Percentiles rank a stretch among this genome's conserved stretches.
Evolutionary conservation across 2,888 invertebrate species (phyloP).

Genomic region (Antheraea assamensis): DNA sequence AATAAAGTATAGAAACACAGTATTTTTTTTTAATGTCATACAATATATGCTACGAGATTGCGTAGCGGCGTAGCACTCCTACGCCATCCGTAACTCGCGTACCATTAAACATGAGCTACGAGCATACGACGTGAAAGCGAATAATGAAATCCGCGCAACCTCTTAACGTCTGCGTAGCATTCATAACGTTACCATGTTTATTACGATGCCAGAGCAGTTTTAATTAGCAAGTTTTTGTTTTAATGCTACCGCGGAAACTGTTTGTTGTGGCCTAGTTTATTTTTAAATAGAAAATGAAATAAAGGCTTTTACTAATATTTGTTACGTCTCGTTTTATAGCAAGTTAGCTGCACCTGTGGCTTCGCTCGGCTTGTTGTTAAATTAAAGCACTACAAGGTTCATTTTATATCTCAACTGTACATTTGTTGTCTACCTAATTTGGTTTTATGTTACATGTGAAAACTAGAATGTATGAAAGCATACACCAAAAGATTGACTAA

Average conservation of each 20-base stretch:
- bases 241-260: neutral
- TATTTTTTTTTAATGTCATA: neutral
- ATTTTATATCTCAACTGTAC: no score
- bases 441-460: no score
- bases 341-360: no score
- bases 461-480: no score
- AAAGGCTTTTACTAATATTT: neutral
- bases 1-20: no score
- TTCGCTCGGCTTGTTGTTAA: no score
- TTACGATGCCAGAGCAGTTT: neutral
- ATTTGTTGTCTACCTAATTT: no score
- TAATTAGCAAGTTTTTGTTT: conserved; percentile 1
- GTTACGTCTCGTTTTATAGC: no score
- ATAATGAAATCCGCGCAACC: conserved; percentile 31
- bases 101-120: conserved; percentile 46
- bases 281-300: neutral
- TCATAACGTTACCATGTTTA: neutral
- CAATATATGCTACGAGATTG: neutral
- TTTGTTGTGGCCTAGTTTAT: neutral
- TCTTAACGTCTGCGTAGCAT: neutral
- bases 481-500: no score
- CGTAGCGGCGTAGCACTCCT: conserved; percentile 38
- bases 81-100: conserved; percentile 45
- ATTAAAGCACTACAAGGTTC: no score
- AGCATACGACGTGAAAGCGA: conserved; percentile 43